Evolutionary conservation across 2,797 vertebrate species (phyloP), one percentile per base, ranked within the genome.

Genomic region (Tarsius wallacei): DNA sequence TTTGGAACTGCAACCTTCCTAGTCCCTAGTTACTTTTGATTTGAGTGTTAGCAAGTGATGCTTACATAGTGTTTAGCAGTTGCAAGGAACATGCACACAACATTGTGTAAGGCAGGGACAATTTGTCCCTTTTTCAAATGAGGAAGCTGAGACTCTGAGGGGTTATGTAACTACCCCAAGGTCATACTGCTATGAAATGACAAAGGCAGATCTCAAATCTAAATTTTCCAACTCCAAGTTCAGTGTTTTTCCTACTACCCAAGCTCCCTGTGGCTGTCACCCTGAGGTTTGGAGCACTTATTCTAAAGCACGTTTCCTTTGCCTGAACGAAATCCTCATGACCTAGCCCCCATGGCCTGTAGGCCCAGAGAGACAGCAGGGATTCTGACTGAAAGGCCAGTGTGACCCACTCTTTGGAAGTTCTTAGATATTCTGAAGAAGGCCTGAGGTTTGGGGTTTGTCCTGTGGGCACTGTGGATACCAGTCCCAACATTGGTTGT

Each of bases 231-330:
- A 63, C n/a, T 88, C 82, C 24, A 26, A 33, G 77, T 33, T 95
- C 83, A 47, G 85, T 86, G 53, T 28, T 96, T 96, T 96, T 93
- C 87, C 71, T 88, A 14, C 51, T 4, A 3, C 36, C 5, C 16
- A n/a, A 57, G 53, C 21, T 93, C 73, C 78, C 96, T 51, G 61
- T 83, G 81, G 59, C 63, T 77, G 86, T 80, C 71, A 53, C 21
- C 66, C 49, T 63, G 82, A 80, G 76, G 78, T 26, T 12, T 66
- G 42, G 70, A 70, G 49, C 4, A 33, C 51, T 88, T 93, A 64
- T 87, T 70, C 73, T 57, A 51, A 77, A 21, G 42, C 49, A 51
- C 0, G 0, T 82, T 90, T 90, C 7, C 4, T 61, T 68, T 66
- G 26, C n/a, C 3, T 55, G n/a, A 74, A 22, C 26, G n/a, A 61